Conservation (phyloP, 1,140 invertebrate species). For the Zaprionus ghesquierei region DNA sequence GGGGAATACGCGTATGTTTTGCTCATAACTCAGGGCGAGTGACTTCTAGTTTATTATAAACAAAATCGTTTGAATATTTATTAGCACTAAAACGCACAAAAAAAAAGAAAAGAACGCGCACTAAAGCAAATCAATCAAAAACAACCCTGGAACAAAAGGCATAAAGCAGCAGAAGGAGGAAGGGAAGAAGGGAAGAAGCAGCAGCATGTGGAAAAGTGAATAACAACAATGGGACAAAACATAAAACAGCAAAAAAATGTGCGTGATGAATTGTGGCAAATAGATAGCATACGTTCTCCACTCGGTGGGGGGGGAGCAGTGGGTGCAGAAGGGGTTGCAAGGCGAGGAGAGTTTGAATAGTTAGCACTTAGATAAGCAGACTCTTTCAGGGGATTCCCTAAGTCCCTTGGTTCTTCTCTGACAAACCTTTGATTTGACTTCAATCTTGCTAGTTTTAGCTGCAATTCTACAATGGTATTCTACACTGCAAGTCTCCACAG, state of each 20-base stretch:
- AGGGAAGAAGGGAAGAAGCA: background rate
- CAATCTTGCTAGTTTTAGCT: background rate
- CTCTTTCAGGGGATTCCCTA: too few relatives aligned
- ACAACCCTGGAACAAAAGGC: slow-evolving; percentile 54
- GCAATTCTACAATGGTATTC: too few relatives aligned
- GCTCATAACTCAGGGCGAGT: slow-evolving; percentile 21
- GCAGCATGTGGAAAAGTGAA: background rate
- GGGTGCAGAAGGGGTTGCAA: too few relatives aligned
- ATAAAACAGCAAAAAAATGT: slow-evolving; percentile 22
- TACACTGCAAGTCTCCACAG: background rate
- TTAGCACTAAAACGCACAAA: slow-evolving; percentile 34
- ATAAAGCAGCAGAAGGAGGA: slow-evolving; percentile 2
- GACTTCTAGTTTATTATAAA: slow-evolving; percentile 73
- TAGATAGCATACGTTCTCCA: slow-evolving; percentile 14
- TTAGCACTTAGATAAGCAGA: background rate
- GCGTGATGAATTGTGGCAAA: slow-evolving; percentile 45
- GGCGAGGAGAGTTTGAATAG: background rate
- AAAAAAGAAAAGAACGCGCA: slow-evolving; percentile 19
- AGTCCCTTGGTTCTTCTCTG: background rate
- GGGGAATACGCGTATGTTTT: background rate
- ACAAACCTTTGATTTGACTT: background rate
- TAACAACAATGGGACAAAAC: slow-evolving; percentile 22
- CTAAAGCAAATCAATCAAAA: slow-evolving; percentile 59
- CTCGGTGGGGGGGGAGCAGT: background rate
- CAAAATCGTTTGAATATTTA: slow-evolving; percentile 77